Base-by-base conservation (phyloP, 2,888 invertebrate species). In the Sphaeridia pumilis region DNA sequence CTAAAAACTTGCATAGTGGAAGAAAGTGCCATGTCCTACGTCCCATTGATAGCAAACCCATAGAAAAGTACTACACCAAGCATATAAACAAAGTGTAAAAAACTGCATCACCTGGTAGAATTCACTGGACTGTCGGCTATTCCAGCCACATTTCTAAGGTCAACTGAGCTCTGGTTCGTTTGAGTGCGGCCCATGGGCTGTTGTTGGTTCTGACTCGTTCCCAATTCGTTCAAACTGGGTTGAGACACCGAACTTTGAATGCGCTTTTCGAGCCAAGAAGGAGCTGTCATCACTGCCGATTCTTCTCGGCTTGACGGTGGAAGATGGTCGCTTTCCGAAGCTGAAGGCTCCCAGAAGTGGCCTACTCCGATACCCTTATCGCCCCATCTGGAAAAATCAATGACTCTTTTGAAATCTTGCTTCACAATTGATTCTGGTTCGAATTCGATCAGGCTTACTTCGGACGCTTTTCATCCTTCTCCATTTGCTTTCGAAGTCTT, bases 281-380 rank as follows among this genome's bases (percentile, higher is more conserved):
- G 76, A 2, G 75, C 74, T 21, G 74, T 73, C 67, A 73, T 49
- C 26, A 27, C 46, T 21, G 53, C 52, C 25, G 17, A 36, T 42
- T 47, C 43, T 35, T 65, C 50, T 20, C 47, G 25, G 24, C 50
- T 49, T 72, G 22, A 74, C 73, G 24, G 72, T 69, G 64, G 64
- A n/a, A 64, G 46, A 22, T 58, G 53, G 12, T 61, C 58, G n/a
- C n/a, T n/a, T 54, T 56, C 56, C 24, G 57, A 47, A 3, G 58
- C 48, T 75, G 78, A 4, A 2, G 80, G 78, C 63, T 80, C 80
- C 81, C 82, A 83, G 31, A 81, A 75, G 52, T 79, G 77, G 14
- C 79, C 80, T 2, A 80, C 78, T 42, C 79, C 79, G 27, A 80
- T 78, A 1, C 79, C 80, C 54, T 79, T 76, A 69, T 83, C 84